Conservation (phyloP, 2,797 vertebrate species). For the Glossophaga mutica region DNA sequence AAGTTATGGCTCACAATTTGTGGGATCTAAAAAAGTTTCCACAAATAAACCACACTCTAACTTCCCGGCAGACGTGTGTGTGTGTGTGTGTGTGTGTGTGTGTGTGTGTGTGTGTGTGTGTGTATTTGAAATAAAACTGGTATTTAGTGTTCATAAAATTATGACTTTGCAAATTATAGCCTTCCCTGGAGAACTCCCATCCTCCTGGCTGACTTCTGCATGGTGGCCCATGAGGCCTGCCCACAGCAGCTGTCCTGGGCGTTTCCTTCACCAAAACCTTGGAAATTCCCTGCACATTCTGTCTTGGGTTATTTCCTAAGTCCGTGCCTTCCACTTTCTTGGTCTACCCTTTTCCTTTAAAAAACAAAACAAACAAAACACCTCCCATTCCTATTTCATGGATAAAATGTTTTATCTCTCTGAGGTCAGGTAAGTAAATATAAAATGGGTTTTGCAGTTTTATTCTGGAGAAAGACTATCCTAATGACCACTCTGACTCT, state of each 20-base stretch:
- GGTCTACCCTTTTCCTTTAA: not conserved
- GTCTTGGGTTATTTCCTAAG: not conserved
- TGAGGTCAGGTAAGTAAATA: slow-evolving; percentile 30
- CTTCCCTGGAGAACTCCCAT: no score
- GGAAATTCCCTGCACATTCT: not conserved
- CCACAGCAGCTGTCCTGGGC: not conserved
- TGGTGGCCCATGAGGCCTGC: not conserved
- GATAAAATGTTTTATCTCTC: not conserved
- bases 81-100: no score
- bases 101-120: no score
- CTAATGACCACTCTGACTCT: not conserved
- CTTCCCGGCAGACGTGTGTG: not conserved
- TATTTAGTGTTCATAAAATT: not conserved
- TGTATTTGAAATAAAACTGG: no score
- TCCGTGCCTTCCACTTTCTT: not conserved
- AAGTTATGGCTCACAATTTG: not conserved
- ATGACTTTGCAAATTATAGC: not conserved
- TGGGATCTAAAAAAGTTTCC: not conserved
- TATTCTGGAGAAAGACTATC: not conserved
- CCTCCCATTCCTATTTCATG: not conserved
- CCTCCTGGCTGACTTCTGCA: not conserved
- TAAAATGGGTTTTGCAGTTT: not conserved
- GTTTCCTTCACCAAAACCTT: not conserved
- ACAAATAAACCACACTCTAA: not conserved
- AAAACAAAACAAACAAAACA: not conserved